These are phyloP conservation scores for Lasiurus cinereus DNA, from an alignment of 2,113 vertebrate genomes.

Conservation along the genomic window DNA sequence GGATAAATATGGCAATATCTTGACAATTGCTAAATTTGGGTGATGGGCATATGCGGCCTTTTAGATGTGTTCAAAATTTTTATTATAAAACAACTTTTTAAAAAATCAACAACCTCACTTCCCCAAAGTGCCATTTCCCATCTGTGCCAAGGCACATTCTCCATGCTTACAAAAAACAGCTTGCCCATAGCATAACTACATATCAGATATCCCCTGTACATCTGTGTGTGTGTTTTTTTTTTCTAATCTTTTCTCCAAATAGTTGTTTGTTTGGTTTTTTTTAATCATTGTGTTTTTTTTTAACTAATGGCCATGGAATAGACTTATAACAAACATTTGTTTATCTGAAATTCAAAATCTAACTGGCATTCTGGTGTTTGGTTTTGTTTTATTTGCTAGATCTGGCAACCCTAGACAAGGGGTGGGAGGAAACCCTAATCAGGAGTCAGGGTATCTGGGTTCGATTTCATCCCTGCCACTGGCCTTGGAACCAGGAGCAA, in stretches of 20 bases:
- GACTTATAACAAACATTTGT: background rate
- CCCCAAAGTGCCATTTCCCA: background rate
- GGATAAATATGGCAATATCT: background rate
- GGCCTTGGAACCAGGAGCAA: slow-evolving; percentile 26
- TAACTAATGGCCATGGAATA: background rate
- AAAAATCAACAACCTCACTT: background rate
- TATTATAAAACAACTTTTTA: background rate
- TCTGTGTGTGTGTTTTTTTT: background rate
- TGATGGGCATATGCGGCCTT: background rate
- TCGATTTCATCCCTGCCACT: background rate
- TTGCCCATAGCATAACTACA: background rate
- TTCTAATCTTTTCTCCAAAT: background rate
- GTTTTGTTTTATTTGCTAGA: slow-evolving; percentile 16
- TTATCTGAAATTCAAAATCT: slow-evolving; percentile 36
- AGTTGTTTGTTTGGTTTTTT: background rate
- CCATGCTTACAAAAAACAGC: background rate
- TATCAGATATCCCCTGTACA: background rate
- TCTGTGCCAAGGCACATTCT: background rate
- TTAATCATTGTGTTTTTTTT: background rate
- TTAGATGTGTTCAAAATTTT: background rate
- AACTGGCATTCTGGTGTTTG: background rate
- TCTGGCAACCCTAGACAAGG: background rate
- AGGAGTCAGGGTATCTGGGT: background rate
- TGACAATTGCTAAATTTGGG: background rate
- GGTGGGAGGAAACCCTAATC: background rate